Base-by-base conservation (phyloP, 2,888 invertebrate species). In the Protophormia terraenovae region DNA sequence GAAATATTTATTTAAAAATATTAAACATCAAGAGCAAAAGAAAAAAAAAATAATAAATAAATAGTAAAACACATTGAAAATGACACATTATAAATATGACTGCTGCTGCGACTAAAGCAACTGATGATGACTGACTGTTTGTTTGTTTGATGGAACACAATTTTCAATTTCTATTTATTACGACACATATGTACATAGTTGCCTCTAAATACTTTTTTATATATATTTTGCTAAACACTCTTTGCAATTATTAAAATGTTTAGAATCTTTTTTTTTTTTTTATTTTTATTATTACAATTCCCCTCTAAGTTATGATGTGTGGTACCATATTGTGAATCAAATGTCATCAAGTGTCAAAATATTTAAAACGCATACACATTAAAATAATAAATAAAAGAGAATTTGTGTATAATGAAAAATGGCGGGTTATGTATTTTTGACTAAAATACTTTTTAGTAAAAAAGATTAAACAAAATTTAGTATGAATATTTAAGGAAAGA, bases 311-410 rank as follows among this genome's bases (percentile, higher is more conserved):
- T 22, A n/a, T 27, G n/a, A 5, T 12, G 14, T 4, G 3, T 38
- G 58, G 62, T 22, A 64, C 32, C 82, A 76, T 53, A 82, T 82
- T 76, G 82, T 69, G 76, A 69, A 76, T 85, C 78, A 82, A 82
- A 24, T 82, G 85, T 85, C 85, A 85, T 73, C 84, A 78, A 75
- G 32, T 82, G 84, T 85, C 84, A 82, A 82, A 85, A 78, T 85
- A 75, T 78, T 66, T 62, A n/a, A 32, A 66, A 60, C 32, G 72
- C 38, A 72, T 1, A 38, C 10, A 29, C 29, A 32, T 19, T 47
- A n/a, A 27, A 22, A 47, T 16, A 62, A 60, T 38, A 41, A 7
- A 19, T 12, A 29, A 60, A 12, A 27, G 6, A 66, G 55, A 66
- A 73, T 14, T 19, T n/a, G 14, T 29, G n/a, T 22, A 29, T 27